Base-by-base conservation (phyloP, 1,140 invertebrate species). In the Diprion similis region DNA sequence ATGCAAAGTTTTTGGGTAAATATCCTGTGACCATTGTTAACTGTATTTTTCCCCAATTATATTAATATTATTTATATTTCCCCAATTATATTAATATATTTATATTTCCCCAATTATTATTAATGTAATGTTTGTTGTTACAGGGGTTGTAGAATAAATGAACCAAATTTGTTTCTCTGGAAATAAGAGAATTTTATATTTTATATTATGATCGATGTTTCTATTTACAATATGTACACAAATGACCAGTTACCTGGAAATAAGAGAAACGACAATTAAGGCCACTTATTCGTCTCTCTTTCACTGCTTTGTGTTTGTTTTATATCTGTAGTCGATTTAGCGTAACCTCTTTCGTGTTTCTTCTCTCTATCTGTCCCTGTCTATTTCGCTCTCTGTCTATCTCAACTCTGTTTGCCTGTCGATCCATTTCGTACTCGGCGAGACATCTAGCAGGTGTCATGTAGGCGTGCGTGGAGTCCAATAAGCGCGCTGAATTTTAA, bases 191-290 rank as follows among this genome's bases (percentile, higher is more conserved):
- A n/a, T 15, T 15, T 64, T 37, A n/a, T n/a, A n/a, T n/a, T 15
- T 64, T 64, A 64, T 64, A 7, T 64, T 64, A 64, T 64, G 7
- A 64, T 7, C 59, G 59, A 64, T 64, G 59, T 64, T 17, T 3
- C 1, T 64, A 64, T 64, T 64, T 64, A 64, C 59, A 64, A 17
- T 17, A 64, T 64, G 1, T 6, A 64, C 17, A 64, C 59, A 64
- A 1, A 4, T 64, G 13, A 7, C 59, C 13, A 64, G 59, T 64
- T 64, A 64, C 59, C 2, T 64, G 59, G 1, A 17, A 64, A 64
- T 64, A 64, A 64, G 59, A 64, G 59, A 64, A 64, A 64, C 59
- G 59, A 64, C 59, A 64, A 64, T 64, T 64, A 64, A 64, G 59
- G 59, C 17, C 59, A 64, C 24, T 24, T 24, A 24, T 24, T 24